Evolutionary conservation across 2,797 vertebrate species (phyloP).

Genomic region (Phoebastria nigripes): DNA sequence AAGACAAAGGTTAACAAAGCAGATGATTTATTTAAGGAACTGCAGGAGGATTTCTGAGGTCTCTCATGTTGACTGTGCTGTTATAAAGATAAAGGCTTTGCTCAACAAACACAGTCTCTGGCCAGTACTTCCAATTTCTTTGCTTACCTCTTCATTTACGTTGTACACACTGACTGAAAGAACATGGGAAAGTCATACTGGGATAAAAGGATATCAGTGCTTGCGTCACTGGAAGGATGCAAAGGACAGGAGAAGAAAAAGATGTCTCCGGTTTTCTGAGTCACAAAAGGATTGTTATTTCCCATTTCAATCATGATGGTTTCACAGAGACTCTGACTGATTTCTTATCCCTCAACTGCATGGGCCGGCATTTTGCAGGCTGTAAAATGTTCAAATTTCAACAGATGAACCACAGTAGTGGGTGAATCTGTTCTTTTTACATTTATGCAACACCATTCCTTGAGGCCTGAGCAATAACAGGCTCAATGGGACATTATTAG

Average conservation of each 20-base stretch:
- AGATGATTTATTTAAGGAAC: neutral
- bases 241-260: neutral
- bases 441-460: neutral
- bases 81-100: neutral
- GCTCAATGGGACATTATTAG: neutral
- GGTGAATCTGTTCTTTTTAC: neutral
- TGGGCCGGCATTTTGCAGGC: neutral
- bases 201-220: neutral
- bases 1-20: neutral
- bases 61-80: neutral
- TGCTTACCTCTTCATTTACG: neutral
- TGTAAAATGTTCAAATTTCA: neutral
- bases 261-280: neutral
- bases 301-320: neutral
- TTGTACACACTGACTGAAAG: neutral
- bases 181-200: neutral
- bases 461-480: neutral
- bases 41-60: neutral
- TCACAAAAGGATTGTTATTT: neutral
- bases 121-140: neutral
- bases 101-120: neutral
- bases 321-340: neutral
- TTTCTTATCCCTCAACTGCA: neutral
- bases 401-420: neutral
- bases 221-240: neutral